Evolutionary conservation across 2,797 vertebrate species (phyloP).

Genomic region (Cyclura pinguis): DNA sequence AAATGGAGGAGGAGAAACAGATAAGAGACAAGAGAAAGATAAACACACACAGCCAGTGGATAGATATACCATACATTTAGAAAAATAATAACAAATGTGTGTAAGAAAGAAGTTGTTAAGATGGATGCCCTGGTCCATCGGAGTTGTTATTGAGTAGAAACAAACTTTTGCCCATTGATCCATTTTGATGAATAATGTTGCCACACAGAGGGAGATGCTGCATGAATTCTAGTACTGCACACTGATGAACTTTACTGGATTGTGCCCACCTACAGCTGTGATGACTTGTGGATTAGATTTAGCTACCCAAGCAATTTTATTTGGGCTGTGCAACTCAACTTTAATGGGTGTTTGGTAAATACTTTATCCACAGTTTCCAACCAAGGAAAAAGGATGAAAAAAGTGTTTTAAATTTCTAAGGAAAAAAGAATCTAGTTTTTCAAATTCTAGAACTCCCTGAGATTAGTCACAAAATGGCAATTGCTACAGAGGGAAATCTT

Average conservation of each 20-base stretch:
- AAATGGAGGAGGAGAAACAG: background rate
- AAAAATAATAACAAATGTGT: constrained; percentile 20
- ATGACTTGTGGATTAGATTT: background rate
- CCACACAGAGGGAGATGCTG: background rate
- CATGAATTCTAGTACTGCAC: background rate
- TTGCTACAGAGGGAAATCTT: background rate
- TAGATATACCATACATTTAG: constrained; percentile 18
- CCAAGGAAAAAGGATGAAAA: background rate
- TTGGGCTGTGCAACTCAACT: background rate
- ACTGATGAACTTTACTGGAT: background rate
- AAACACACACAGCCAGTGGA: background rate
- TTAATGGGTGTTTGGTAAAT: background rate
- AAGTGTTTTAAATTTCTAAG: background rate
- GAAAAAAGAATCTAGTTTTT: background rate
- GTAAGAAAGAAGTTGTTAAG: background rate
- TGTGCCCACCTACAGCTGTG: too few species aligned
- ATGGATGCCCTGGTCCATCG: constrained; percentile 1
- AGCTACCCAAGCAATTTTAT: background rate
- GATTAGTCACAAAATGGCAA: background rate
- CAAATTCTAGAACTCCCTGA: background rate
- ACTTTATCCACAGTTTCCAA: background rate
- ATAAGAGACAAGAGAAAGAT: background rate
- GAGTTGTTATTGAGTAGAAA: background rate
- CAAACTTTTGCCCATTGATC: background rate
- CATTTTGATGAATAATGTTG: background rate